Base-by-base conservation (phyloP, 2,888 invertebrate species). In the Buathra laborator region DNA sequence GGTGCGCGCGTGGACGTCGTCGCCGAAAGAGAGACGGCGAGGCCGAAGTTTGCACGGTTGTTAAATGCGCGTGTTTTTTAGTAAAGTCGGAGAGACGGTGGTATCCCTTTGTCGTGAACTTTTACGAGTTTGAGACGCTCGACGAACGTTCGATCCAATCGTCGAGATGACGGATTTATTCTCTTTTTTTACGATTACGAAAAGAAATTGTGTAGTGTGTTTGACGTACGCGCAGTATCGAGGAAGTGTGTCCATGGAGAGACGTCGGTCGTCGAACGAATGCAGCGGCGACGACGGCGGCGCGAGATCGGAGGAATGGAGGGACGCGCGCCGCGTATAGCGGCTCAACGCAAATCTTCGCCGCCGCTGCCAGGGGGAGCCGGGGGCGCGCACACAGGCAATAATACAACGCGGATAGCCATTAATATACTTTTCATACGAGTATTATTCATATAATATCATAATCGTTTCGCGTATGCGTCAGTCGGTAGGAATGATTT, bases 211-310 rank as follows among this genome's bases (percentile, higher is more conserved):
- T 74, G 48, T 71, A 56, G 74, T 70, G 76, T 83, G 82, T 85
- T 85, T 85, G 85, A 85, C 85, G 82, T 85, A 85, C 85, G 85
- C 85, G 85, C 85, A 85, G 85, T 85, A 85, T 85, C 85, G 85
- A 85, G 82, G 85, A 85, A 85, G 76, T 80, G 82, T 83, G 85
- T 85, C 85, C 85, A 85, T 85, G 85, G 85, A 85, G 80, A 85
- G 85, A 66, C 80, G 82, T 70, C 79, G 85, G 85, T 85, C 85
- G 85, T 83, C 82, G 85, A 85, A 85, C 85, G 82, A 85, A 83
- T 82, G 85, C 85, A 75, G 64, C 64, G 48, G 64, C 64, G 64
- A 48, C 85, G 79, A 59, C 59, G 59, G 64, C 85, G 81, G 81
- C 59, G 59, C 24, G 59, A 59, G 79, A 53, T 67, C 79, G 76